Base-by-base conservation (phyloP, 2,888 invertebrate genomes). In the Encarsia formosa region DNA sequence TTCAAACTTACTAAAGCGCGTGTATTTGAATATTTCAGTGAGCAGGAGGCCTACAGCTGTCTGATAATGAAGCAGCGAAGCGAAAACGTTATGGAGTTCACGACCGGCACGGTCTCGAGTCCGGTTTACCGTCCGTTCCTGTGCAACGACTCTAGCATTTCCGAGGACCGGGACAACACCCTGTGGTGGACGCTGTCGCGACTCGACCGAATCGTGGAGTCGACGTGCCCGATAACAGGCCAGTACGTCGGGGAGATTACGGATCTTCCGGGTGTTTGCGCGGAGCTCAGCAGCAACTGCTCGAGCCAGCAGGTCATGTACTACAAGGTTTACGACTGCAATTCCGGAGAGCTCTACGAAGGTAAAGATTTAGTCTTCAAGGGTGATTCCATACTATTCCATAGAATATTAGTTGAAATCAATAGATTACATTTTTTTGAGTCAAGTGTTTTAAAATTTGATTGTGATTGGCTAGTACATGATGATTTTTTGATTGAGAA, bases 231-330 rank as follows among this genome's bases (percentile, higher is more conserved):
- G 11, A 82, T 85, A 52, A 80, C 81, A 20, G 85, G 85, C 1
- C 80, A 82, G 64, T 84, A 83, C 65, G 79, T 77, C 13, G 85
- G 85, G n/a, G 70, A 75, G 45, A 81, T 84, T 60, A 83, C 83
- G 18, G 83, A 84, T 65, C 70, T 76, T 26, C 74, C 75, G 3
- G 77, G 78, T 23, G 74, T 82, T 54, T 85, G 85, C 64, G 82
- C 84, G 13, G 82, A 82, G 68, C 70, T 85, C 29, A 81, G 81
- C 65, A 84, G 84, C 42, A 82, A 84, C 63, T 84, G 84, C 66
- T 76, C 78, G 59, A 80, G 81, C 5, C 80, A 80, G 5, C 83
- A 84, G 65, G 76, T 81, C 45, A 84, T 85, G 84, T 81, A 83
- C 62, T 84, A 82, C 65, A 81, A 80, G 65, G 82, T 84, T 15